phyloP scores from a whole-genome alignment of 2,113 vertebrate genomes.

The Apteryx mantelli region DNA sequence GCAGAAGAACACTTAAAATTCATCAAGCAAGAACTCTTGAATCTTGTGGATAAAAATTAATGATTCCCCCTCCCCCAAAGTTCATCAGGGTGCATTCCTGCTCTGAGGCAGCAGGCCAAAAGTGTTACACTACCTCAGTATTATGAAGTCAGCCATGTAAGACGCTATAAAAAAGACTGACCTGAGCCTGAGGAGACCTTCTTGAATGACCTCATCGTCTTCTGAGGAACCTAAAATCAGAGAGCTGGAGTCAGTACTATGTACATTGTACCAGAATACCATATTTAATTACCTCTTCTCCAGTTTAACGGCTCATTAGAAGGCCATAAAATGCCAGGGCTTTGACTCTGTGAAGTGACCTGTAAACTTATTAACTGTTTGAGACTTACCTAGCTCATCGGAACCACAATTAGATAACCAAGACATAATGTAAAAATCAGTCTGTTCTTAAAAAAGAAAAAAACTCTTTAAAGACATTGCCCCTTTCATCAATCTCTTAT shows the following conservation, averaged over 20 bases:
- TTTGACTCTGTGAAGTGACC: constrained; percentile 73
- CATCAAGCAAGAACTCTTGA: background rate
- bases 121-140: background rate
- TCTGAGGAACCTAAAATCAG: constrained; percentile 84
- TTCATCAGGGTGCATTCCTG: background rate
- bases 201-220: constrained; percentile 85
- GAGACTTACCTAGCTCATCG: constrained; percentile 70
- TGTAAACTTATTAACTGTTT: constrained; percentile 65
- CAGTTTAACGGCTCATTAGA: constrained; percentile 75
- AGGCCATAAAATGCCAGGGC: constrained; percentile 70
- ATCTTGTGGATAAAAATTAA: background rate
- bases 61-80: too few species aligned
- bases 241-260: constrained; percentile 80
- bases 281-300: constrained; percentile 76
- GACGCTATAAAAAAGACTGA: constrained; percentile 71
- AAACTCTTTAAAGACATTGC: background rate
- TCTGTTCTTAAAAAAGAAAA: background rate
- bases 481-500: background rate
- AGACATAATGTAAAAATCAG: constrained; percentile 1
- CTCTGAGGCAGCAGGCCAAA: background rate
- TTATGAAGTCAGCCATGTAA: background rate
- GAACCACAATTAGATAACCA: constrained; percentile 51
- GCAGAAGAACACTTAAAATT: background rate
- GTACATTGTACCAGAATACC: constrained; percentile 37
- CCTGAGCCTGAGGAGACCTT: constrained; percentile 84